Evolutionary conservation across 2,113 vertebrate genomes (phyloP), one percentile per base, ranked within the genome.

Genomic region (Aythya baeri): DNA sequence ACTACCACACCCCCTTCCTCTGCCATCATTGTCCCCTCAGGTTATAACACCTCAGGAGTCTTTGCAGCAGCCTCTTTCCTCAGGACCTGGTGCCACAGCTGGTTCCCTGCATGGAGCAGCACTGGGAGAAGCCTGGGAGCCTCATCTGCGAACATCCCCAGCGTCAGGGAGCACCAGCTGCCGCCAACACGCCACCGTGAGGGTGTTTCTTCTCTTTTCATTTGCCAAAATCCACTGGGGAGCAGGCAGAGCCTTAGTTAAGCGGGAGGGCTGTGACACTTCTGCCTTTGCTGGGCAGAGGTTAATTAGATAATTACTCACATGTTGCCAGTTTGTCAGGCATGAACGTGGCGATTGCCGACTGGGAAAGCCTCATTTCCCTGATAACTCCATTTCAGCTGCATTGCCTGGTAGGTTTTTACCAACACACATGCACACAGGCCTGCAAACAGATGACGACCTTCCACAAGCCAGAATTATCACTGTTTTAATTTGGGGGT

Each of bases 281-380:
- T 31, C 44, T 52, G 67, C 89, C 66, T 87, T 44, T 18, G 63
- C 61, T 2, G 6, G 23, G 62, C 17, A 23, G 70, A 62, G 89
- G 89, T 67, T 94, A 92, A 96, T 94, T 77, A 88, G 79, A 49
- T 59, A 82, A 94, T 95, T 88, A 82, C 71, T 85, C 83, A 58
- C 61, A 57, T 4, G 22, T 74, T 73, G 55, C 55, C 61, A 14
- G 34, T 58, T 80, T 82, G 71, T 77, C 82, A 89, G 91, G 54
- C 62, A 34, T 74, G 63, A 63, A 34, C 34, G 22, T 44, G 7
- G 20, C 2, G 7, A 29, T 8, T 75, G 26, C 73, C 77, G 41
- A 9, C n/a, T 15, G 52, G 77, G 81, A 66, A 89, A 68, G 73
- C 68, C 41, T 32, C 43, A 34, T n/a, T 23, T 63, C 59, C 74